phyloP scores from a whole-genome alignment of 2,797 vertebrate genomes.

The Myripristis murdjan region DNA sequence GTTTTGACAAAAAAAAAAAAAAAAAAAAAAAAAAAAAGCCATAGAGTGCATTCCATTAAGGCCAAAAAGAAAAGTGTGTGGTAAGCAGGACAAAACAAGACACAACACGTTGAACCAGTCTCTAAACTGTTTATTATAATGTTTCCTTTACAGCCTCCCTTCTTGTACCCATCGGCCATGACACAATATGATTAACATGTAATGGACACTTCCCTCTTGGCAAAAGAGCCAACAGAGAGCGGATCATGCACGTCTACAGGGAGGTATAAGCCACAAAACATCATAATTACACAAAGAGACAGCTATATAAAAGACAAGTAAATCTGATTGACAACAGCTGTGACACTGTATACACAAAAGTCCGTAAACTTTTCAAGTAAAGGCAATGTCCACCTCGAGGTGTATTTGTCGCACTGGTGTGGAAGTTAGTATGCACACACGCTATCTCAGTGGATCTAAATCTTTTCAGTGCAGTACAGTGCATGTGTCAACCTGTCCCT shows the following conservation, averaged over 20 bases:
- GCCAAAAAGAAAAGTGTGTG: neutral
- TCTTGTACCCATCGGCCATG: conserved; percentile 49
- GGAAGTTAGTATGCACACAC: conserved; percentile 57
- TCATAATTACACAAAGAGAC: conserved; percentile 73
- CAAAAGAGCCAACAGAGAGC: conserved; percentile 43
- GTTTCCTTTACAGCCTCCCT: conserved; percentile 60
- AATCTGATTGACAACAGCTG: conserved; percentile 61
- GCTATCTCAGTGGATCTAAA: conserved; percentile 61
- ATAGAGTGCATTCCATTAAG: neutral
- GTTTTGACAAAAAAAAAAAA: no score
- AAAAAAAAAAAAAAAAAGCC: no score
- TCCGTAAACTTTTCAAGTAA: conserved; percentile 82
- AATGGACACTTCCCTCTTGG: conserved; percentile 56
- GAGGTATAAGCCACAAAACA: conserved; percentile 69
- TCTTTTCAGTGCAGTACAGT: conserved; percentile 75
- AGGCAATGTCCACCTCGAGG: conserved; percentile 59
- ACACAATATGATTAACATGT: conserved; percentile 68
- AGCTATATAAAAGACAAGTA: conserved; percentile 64
- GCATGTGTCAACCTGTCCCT: conserved; percentile 75
- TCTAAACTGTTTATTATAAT: conserved; percentile 81
- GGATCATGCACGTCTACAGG: conserved; percentile 62
- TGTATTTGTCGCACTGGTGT: conserved; percentile 63
- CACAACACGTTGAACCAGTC: conserved; percentile 23
- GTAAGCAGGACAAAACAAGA: conserved; percentile 20
- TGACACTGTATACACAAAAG: conserved; percentile 68